Conservation (phyloP, 2,797 vertebrate genomes). For the Squalus acanthias region DNA sequence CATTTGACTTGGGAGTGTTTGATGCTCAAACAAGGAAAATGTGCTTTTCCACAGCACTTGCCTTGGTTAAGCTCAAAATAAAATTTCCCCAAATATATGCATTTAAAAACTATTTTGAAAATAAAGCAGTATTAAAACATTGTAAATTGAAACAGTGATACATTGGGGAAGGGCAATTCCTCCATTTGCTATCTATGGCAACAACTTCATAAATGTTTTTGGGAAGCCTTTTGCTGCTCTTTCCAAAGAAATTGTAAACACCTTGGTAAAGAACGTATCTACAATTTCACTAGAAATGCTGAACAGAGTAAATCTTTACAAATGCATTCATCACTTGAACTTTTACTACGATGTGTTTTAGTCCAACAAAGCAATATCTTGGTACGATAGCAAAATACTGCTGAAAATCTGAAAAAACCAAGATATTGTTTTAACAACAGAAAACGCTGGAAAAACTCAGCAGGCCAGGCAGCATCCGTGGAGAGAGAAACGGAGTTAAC, state of each 20-base stretch:
- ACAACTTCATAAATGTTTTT: background rate
- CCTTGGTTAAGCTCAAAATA: background rate
- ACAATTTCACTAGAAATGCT: background rate
- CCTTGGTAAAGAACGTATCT: background rate
- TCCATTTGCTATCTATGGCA: background rate
- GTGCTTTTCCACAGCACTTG: background rate
- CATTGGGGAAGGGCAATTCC: background rate
- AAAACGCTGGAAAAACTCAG: too few species aligned
- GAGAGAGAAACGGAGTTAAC: too few species aligned
- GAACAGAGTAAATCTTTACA: background rate
- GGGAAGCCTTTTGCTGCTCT: background rate
- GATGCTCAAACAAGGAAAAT: background rate
- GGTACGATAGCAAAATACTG: too few species aligned
- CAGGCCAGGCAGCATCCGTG: too few species aligned
- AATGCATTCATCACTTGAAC: background rate
- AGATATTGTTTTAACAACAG: too few species aligned
- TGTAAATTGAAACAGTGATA: background rate
- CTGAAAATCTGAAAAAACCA: too few species aligned
- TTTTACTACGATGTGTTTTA: background rate
- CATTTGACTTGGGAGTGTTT: background rate
- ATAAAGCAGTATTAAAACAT: background rate
- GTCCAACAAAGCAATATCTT: background rate
- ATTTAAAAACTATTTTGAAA: background rate
- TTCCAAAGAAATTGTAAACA: background rate
- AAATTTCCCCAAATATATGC: background rate